These are phyloP conservation scores for Cephalopachus bancanus DNA, from an alignment of 2,797 vertebrate species.

Conservation along the genomic window DNA sequence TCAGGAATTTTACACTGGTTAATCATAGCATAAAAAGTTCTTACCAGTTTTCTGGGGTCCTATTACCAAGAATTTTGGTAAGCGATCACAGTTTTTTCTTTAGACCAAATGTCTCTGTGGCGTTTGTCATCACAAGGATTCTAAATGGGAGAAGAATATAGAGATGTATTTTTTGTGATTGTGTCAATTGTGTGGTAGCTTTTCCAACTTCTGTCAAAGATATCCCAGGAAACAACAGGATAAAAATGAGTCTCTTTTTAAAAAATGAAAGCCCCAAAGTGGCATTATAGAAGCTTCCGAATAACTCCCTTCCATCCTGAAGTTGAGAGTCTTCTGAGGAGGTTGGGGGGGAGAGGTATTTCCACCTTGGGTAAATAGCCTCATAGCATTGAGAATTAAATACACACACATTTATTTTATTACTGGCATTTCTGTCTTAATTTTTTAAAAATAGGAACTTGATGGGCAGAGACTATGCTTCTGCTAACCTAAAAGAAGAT, in stretches of 20 bases:
- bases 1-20: not conserved
- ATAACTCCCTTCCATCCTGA: not conserved
- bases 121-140: conserved; percentile 99
- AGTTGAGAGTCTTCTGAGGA: not conserved
- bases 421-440: not conserved
- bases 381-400: not conserved
- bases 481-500: not conserved
- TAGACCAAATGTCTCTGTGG: conserved; percentile 99
- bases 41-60: conserved; percentile 98
- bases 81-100: conserved; percentile 99
- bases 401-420: not conserved
- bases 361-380: not conserved
- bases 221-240: not conserved
- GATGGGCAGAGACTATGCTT: not conserved
- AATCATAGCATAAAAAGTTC: conserved; percentile 78
- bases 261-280: not conserved
- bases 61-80: conserved; percentile 97
- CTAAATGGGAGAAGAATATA: conserved; percentile 84
- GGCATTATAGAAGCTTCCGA: not conserved
- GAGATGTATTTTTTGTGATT: not conserved
- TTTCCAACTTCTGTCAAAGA: not conserved
- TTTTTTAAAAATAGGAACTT: not conserved
- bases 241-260: not conserved
- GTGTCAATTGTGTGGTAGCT: not conserved
- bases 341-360: not conserved